Percentiles rank a stretch among this genome's conserved stretches.
Evolutionary conservation across 2,113 vertebrate species (phyloP).

Genomic region (Lonchura striata): DNA sequence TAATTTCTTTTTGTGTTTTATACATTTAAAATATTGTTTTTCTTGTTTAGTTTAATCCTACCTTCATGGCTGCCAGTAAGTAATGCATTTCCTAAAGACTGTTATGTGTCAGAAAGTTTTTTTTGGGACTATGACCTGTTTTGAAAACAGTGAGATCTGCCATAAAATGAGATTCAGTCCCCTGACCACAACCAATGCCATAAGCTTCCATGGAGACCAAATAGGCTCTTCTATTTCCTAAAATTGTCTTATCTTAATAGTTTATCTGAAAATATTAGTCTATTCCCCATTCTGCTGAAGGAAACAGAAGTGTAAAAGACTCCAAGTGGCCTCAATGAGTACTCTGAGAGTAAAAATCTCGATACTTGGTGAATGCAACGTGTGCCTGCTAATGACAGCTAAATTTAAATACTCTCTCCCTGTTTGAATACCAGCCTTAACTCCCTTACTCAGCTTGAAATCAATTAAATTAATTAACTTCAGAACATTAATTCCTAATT

Average conservation of each 20-base stretch:
- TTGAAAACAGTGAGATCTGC: neutral
- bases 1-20: neutral
- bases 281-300: neutral
- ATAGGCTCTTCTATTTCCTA: neutral
- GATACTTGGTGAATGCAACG: neutral
- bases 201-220: neutral
- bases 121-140: neutral
- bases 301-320: neutral
- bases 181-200: neutral
- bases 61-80: neutral
- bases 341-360: neutral
- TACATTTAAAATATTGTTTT: neutral
- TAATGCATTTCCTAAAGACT: neutral
- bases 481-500: slow-evolving; percentile 32
- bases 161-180: neutral
- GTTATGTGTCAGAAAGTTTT: neutral
- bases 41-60: neutral
- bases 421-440: neutral
- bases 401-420: neutral
- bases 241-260: neutral
- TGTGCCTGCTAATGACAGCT: neutral
- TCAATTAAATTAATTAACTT: slow-evolving; percentile 43
- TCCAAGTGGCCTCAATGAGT: neutral
- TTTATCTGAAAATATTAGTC: neutral
- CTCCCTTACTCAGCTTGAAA: slow-evolving; percentile 27